These are phyloP conservation scores for Agrotis ipsilon DNA, from an alignment of 2,888 invertebrate genomes.

Conservation along the genomic window DNA sequence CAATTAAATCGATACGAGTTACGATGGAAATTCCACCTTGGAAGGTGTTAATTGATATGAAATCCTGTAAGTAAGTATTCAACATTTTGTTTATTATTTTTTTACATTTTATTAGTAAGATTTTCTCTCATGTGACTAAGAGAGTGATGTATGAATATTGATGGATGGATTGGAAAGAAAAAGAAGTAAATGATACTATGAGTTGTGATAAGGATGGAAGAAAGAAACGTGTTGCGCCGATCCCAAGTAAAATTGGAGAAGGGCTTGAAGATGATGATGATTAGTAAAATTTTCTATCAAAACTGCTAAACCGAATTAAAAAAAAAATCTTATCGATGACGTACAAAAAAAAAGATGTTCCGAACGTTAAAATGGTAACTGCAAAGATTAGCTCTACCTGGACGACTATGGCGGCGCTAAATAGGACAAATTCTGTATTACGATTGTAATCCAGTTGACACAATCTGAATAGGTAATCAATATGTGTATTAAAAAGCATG, in stretches of 20 bases:
- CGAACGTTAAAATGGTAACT: no score
- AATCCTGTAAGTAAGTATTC: background rate
- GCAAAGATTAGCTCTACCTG: no score
- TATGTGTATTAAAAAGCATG: constrained; percentile 7
- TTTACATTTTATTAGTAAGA: no score
- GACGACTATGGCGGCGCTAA: no score
- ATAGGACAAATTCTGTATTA: background rate
- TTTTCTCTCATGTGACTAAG: no score
- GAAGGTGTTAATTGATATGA: constrained; percentile 1
- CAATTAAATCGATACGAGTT: constrained; percentile 16
- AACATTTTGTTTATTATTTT: background rate
- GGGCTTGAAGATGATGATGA: no score
- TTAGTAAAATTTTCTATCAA: background rate
- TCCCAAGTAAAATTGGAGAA: no score
- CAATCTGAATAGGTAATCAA: background rate
- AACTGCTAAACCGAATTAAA: background rate
- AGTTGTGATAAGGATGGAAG: no score
- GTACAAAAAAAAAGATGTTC: background rate
- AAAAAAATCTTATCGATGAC: background rate
- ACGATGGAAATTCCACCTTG: background rate
- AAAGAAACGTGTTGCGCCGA: no score
- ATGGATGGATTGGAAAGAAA: no score
- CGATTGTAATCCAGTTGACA: constrained; percentile 3
- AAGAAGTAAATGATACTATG: no score
- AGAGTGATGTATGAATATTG: no score